Evolutionary conservation across 2,888 invertebrate species (phyloP), one percentile per base, ranked within the genome.

Genomic region (Psylliodes chrysocephalus): DNA sequence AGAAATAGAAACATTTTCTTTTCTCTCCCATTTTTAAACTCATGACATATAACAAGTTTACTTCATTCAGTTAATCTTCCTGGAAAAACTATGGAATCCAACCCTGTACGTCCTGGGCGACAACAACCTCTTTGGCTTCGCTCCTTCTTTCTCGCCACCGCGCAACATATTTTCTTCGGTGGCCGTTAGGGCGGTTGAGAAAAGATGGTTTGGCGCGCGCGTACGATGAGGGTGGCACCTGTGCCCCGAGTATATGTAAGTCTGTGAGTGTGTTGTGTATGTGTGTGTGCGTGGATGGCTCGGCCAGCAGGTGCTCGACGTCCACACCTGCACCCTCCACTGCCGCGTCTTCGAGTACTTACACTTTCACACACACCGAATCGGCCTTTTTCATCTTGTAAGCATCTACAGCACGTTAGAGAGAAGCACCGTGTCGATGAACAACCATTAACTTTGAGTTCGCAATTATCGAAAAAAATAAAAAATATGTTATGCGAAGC

Each of bases 161-260:
- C 61, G 19, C 51, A 42, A 51, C 14, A 40, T 15, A 38, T 49
- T 49, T 35, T 49, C 57, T 44, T 59, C 63, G 44, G 60, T 56
- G 66, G 69, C 71, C 69, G 72, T 72, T 72, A 70, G 71, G 69
- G 69, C 71, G 69, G 71, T 68, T 70, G 52, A 49, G 59, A 61
- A 59, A 63, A 38, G 63, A 66, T 47, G 49, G 55, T 60, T 66
- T 60, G 68, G 70, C 69, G 71, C 71, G 68, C 66, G 66, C 64
- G 56, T 66, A 61, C 56, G 63, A 73, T 73, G 72, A 72, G 73
- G 73, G 73, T 72, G 72, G 73, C 73, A 73, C 73, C 73, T 73
- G 73, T 73, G 70, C 63, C 49, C 44, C 69, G 65, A 42, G 33
- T 47, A 51, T 40, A 30, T 40, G 49, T 28, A 51, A 40, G 40